phyloP scores from a whole-genome alignment of 2,113 vertebrate species.

The Ochotona curzoniae region DNA sequence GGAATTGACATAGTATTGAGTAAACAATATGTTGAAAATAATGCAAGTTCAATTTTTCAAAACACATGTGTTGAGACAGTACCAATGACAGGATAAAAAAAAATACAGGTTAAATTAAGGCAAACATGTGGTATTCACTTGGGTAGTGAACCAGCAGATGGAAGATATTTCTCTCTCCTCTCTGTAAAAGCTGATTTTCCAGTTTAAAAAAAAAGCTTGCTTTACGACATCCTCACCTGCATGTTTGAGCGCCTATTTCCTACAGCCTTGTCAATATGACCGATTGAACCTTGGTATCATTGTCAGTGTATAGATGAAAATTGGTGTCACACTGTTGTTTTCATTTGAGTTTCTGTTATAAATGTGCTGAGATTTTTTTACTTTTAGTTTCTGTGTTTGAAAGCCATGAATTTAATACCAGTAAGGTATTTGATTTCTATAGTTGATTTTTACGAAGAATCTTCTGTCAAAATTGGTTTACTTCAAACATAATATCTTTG shows the following conservation, averaged over 20 bases:
- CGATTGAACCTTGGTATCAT: background rate
- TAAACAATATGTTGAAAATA: no score
- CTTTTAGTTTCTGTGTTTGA: background rate
- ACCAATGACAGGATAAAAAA: no score
- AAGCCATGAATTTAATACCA: background rate
- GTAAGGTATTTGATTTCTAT: constrained; percentile 27
- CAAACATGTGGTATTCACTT: no score
- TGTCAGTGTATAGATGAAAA: background rate
- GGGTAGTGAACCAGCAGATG: no score
- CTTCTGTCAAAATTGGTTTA: background rate
- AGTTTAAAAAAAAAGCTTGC: no score
- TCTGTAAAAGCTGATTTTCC: no score
- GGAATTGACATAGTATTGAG: no score
- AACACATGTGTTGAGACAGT: no score
- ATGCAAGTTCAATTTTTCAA: no score
- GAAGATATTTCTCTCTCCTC: no score
- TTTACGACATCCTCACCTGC: background rate
- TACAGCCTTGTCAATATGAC: rapidly evolving
- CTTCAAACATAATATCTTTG: background rate
- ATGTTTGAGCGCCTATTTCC: background rate
- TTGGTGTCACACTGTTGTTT: background rate
- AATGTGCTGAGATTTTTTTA: constrained; percentile 3
- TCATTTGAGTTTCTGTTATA: background rate
- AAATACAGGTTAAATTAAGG: no score
- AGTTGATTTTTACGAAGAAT: background rate